Conservation (phyloP, 1,140 invertebrate species). For the Antheraea pernyi region DNA sequence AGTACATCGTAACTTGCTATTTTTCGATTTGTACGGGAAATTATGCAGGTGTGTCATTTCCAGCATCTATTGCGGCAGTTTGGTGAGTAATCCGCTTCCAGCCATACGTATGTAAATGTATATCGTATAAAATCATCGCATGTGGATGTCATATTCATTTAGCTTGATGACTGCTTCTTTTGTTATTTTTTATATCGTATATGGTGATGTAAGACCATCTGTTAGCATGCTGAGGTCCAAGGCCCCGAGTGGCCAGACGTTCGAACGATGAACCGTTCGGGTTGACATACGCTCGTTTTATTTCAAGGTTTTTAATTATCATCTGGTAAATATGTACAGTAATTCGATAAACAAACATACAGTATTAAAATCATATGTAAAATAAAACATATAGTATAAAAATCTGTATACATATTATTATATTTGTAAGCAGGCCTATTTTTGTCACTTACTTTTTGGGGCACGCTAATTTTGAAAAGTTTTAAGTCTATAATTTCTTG, state of each 20-base stretch:
- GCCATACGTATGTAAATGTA: conserved; percentile 9
- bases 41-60: conserved; percentile 80
- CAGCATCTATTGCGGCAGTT: conserved; percentile 77
- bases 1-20: conserved; percentile 46
- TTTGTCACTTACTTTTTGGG: too few species aligned
- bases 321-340: background rate
- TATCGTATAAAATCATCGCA: conserved; percentile 15
- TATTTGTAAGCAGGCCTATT: too few species aligned
- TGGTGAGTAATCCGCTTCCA: conserved; percentile 65
- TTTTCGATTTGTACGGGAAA: conserved; percentile 62
- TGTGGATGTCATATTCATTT: conserved; percentile 16
- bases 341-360: background rate
- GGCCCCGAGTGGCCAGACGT: background rate
- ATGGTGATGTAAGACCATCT: conserved; percentile 6
- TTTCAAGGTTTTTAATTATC: background rate
- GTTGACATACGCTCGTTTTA: background rate
- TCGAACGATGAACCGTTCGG: background rate
- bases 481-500: too few species aligned
- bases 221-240: conserved; percentile 1
- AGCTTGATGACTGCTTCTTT: conserved; percentile 20
- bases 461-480: too few species aligned
- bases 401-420: background rate
- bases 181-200: conserved; percentile 20
- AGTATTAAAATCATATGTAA: background rate
- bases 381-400: background rate